Conservation (phyloP, 2,113 vertebrate species). For the Elaphurus davidianus region DNA sequence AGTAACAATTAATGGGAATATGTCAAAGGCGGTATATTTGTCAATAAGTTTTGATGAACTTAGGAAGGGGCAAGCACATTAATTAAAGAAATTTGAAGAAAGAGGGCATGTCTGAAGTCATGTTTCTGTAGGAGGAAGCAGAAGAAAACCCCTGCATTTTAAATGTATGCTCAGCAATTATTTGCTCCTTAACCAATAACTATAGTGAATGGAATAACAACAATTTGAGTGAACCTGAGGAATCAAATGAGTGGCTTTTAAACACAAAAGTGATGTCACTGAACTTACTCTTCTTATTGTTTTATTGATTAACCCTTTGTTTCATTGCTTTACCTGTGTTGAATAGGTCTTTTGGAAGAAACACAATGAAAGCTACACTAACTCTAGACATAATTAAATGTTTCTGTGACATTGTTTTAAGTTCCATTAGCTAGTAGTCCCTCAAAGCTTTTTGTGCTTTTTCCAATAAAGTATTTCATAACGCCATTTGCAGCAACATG, state of each 20-base stretch:
- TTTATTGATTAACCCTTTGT: not conserved
- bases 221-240: not conserved
- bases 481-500: not conserved
- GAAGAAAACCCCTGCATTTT: not conserved
- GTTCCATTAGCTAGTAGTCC: not conserved
- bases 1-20: not conserved
- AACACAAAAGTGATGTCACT: not conserved
- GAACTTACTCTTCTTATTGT: not conserved
- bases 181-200: not conserved
- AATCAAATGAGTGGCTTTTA: not conserved
- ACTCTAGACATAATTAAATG: not conserved
- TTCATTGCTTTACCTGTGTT: not conserved
- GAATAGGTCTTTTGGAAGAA: not conserved
- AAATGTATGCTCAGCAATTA: not conserved
- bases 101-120: not conserved
- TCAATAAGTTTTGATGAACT: not conserved
- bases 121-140: not conserved
- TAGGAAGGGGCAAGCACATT: not conserved
- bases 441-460: not conserved
- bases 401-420: not conserved
- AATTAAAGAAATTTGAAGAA: not conserved
- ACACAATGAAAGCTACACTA: not conserved
- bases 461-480: not conserved
- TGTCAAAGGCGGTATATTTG: not conserved
- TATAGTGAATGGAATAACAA: not conserved